phyloP scores from a whole-genome alignment of 2,888 invertebrate species.

The Sphaerophoria taeniata region DNA sequence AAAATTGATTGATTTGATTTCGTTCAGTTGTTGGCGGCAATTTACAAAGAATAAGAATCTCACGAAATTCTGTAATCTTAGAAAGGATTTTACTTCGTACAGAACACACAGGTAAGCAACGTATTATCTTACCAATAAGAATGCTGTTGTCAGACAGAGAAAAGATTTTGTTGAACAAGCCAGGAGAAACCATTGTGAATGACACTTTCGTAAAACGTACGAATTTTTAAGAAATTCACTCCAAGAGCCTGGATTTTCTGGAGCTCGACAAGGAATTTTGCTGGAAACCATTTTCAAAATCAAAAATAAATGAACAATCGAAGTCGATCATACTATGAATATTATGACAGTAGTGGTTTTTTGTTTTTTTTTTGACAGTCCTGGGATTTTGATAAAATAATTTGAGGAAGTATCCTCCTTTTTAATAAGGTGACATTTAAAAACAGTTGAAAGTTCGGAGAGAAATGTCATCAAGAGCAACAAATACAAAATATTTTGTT shows the following conservation, averaged over 20 bases:
- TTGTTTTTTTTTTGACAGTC: no score
- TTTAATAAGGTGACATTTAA: no score
- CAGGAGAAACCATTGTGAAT: not conserved
- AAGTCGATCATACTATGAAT: not conserved
- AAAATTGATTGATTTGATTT: constrained; percentile 13
- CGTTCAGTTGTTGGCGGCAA: constrained; percentile 30
- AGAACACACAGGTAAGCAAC: not conserved
- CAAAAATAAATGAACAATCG: no score
- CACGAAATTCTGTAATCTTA: constrained; percentile 34
- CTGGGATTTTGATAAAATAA: no score
- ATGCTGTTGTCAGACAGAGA: constrained; percentile 38
- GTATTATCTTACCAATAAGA: constrained; percentile 37
- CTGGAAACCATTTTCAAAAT: constrained; percentile 1
- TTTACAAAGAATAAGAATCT: constrained; percentile 38
- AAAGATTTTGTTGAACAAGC: constrained; percentile 28
- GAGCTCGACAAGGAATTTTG: constrained; percentile 37
- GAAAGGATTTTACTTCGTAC: not conserved
- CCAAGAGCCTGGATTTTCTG: constrained; percentile 35
- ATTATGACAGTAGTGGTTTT: not conserved
- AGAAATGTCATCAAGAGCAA: no score
- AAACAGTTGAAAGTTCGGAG: no score
- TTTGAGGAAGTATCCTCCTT: no score
- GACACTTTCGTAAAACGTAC: constrained; percentile 31
- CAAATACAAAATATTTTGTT: not conserved
- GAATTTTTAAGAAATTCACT: constrained; percentile 35